Evolutionary conservation across 2,888 invertebrate species (phyloP).

Genomic region (Aricia artaxerxes): DNA sequence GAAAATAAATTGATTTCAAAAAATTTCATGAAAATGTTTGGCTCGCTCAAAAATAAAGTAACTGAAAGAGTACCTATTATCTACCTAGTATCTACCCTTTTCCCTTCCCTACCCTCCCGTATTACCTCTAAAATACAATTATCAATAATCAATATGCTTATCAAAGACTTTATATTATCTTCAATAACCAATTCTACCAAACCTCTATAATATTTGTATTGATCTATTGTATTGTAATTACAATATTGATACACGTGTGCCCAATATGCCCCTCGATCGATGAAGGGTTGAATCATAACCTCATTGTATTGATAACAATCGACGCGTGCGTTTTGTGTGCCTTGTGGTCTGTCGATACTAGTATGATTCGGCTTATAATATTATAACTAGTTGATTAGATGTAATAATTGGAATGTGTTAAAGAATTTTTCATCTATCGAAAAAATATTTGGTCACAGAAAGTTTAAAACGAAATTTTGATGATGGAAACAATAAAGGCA

Average conservation of each 20-base stretch:
- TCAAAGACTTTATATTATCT: background rate
- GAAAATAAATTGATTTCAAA: background rate
- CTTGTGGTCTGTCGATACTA: background rate
- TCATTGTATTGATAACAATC: constrained; percentile 39
- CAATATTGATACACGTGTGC: constrained; percentile 18
- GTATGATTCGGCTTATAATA: background rate
- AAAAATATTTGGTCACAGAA: background rate
- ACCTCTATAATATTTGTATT: constrained; percentile 22
- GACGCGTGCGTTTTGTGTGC: constrained; percentile 37
- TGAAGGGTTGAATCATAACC: constrained; percentile 43
- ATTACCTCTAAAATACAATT: too few relatives aligned
- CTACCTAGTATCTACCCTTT: too few relatives aligned
- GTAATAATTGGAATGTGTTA: too few relatives aligned
- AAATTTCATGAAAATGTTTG: too few relatives aligned
- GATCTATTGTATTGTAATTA: constrained; percentile 27
- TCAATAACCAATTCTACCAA: constrained; percentile 5
- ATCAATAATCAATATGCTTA: background rate
- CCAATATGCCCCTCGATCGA: constrained; percentile 36
- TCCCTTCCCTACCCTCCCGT: too few relatives aligned
- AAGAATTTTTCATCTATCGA: too few relatives aligned
- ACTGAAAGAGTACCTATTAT: too few relatives aligned
- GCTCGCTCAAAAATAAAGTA: too few relatives aligned
- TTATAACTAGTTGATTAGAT: background rate
- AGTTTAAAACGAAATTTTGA: too few relatives aligned
- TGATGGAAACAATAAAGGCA: too few relatives aligned